Evolutionary conservation across 2,888 invertebrate genomes (phyloP), one percentile per base, ranked within the genome.

Genomic region (Aporophyla nigra): DNA sequence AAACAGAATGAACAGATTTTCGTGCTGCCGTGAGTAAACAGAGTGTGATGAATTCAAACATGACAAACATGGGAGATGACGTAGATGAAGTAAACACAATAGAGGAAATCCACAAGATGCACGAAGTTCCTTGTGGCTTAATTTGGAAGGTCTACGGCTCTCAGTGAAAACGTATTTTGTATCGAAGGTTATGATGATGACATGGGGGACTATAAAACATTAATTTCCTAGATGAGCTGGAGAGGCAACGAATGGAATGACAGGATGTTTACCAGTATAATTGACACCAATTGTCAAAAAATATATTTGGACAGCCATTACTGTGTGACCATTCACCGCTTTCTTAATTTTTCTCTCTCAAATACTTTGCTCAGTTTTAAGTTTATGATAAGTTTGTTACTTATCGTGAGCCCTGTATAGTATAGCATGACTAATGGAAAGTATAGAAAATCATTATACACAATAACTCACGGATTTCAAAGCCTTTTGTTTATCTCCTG

Each of bases 401-500:
- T 3, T 16, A 46, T 46, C 24, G 21, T 14, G 24, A 46, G 21
- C 49, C 24, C 3, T 63, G 19, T 24, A 62, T 16, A 43, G 19
- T 24, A 62, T 16, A 43, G 24, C 12, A 19, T 24, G 46, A 21
- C 14, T 27, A n/a, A 27, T 49, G 21, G 19, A 24, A 16, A 27
- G 2, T 10, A 33, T 66, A n/a, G n/a, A n/a, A 33, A 49, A 49
- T 24, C n/a, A 5, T 33, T n/a, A 33, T 21, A 33, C 16, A 16
- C 33, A 33, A 12, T 16, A 43, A 95, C 97, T 95, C 92, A 98
- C 98, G 74, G 97, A 96, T 91, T 97, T 97, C 1, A 99, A 93
- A 21, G 97, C 94, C 10, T 98, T 98, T 82, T 98, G 97, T 24
- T 96, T 94, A 54, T 99, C 99, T 2, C 99, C 99, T 0, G 99